phyloP scores from a whole-genome alignment of 2,113 vertebrate species.

The Xyliphius kryptos region DNA sequence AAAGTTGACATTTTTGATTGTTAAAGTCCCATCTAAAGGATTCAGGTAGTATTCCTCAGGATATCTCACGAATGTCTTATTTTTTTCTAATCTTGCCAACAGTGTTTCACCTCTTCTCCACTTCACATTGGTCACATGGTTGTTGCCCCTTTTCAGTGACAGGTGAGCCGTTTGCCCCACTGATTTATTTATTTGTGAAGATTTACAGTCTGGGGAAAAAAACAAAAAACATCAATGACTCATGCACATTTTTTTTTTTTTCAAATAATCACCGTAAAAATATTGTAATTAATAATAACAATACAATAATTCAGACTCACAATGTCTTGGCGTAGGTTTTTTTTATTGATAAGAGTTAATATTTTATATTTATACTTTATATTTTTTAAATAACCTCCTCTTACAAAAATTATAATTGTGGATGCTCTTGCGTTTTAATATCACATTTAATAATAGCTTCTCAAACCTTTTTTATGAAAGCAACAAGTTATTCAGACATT shows the following conservation, averaged over 20 bases:
- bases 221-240: neutral
- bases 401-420: too few relatives aligned
- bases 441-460: too few relatives aligned
- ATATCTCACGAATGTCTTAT: fast-evolving
- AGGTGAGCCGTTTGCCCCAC: conserved; percentile 37
- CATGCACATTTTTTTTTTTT: neutral
- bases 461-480: too few relatives aligned
- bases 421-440: too few relatives aligned
- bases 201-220: neutral
- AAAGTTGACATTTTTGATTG: conserved; percentile 30
- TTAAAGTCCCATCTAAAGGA: neutral
- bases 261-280: neutral
- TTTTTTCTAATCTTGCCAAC: fast-evolving
- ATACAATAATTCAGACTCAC: neutral
- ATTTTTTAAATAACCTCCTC: too few relatives aligned
- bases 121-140: fast-evolving
- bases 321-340: too few relatives aligned
- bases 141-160: neutral
- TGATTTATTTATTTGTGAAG: neutral
- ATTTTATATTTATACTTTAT: too few relatives aligned
- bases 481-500: neutral
- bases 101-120: neutral
- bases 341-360: too few relatives aligned
- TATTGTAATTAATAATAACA: neutral
- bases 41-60: neutral